phyloP scores from a whole-genome alignment of 2,888 invertebrate species.

The Conchocele bisecta region DNA sequence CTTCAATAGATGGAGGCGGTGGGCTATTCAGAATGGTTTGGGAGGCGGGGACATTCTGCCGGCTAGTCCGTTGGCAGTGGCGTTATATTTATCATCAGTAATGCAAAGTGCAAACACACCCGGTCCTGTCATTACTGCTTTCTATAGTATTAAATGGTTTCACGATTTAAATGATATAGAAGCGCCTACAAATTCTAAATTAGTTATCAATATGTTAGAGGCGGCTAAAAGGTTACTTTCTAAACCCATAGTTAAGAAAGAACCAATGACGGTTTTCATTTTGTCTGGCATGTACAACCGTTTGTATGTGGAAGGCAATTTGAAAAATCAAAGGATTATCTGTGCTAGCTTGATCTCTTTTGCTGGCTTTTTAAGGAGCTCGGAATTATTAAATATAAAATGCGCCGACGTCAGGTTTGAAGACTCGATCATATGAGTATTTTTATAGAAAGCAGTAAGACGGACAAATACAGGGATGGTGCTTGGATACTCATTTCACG shows the following conservation, averaged over 20 bases:
- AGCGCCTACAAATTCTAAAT: slow-evolving; percentile 6
- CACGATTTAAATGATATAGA: slow-evolving; percentile 15
- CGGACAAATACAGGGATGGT: slow-evolving; percentile 39
- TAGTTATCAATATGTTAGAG: slow-evolving; percentile 30
- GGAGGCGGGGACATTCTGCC: slow-evolving; percentile 23
- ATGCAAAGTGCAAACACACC: slow-evolving; percentile 20
- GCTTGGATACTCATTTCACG: slow-evolving; percentile 6
- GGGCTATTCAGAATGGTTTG: slow-evolving; percentile 12
- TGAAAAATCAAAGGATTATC: slow-evolving; percentile 18
- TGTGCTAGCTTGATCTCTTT: slow-evolving; percentile 24
- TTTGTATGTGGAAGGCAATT: slow-evolving; percentile 6
- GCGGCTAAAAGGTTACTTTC: slow-evolving; percentile 15
- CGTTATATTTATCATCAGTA: slow-evolving; percentile 23
- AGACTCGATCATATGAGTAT: neutral
- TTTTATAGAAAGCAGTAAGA: slow-evolving; percentile 29
- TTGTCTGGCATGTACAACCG: neutral
- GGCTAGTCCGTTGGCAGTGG: slow-evolving; percentile 7
- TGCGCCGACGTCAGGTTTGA: slow-evolving; percentile 18
- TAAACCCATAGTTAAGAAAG: slow-evolving; percentile 6
- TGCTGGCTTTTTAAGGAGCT: slow-evolving; percentile 27
- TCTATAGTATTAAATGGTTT: slow-evolving; percentile 26
- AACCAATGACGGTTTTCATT: slow-evolving; percentile 16
- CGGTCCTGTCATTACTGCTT: slow-evolving; percentile 14
- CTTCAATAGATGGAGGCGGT: slow-evolving; percentile 5
- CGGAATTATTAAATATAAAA: slow-evolving; percentile 19